phyloP scores from a whole-genome alignment of 2,797 vertebrate genomes.

The Spinus pinus region DNA sequence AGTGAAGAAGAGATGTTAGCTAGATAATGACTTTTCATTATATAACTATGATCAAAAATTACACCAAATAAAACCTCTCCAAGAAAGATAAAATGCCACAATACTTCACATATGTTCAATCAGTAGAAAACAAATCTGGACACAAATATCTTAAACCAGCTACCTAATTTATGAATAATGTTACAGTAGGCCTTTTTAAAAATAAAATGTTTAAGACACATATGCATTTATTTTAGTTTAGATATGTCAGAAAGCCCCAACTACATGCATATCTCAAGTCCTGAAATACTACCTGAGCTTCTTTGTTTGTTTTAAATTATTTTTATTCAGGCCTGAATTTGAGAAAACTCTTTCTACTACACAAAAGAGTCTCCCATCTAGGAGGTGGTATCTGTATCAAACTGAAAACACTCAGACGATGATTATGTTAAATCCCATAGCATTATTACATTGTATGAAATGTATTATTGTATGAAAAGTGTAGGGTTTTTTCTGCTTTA shows the following conservation, averaged over 20 bases:
- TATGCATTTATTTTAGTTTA: not conserved
- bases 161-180: not conserved
- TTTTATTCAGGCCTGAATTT: not conserved
- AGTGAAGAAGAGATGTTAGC: not conserved
- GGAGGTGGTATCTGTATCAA: not conserved
- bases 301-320: not conserved
- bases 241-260: not conserved
- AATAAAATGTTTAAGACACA: not conserved
- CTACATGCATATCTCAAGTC: not conserved
- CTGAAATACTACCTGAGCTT: not conserved
- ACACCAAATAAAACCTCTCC: not conserved
- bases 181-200: not conserved
- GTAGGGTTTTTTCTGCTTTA: accelerated
- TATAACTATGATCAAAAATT: not conserved
- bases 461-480: not conserved
- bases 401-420: not conserved
- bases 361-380: not conserved
- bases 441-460: not conserved
- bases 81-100: not conserved
- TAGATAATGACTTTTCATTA: not conserved
- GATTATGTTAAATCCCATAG: not conserved
- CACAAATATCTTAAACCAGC: not conserved
- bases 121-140: not conserved
- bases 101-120: not conserved
- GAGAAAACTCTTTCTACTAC: not conserved